These are phyloP conservation scores for Yponomeuta evonymella DNA, from an alignment of 2,888 invertebrate genomes.

Conservation along the genomic window DNA sequence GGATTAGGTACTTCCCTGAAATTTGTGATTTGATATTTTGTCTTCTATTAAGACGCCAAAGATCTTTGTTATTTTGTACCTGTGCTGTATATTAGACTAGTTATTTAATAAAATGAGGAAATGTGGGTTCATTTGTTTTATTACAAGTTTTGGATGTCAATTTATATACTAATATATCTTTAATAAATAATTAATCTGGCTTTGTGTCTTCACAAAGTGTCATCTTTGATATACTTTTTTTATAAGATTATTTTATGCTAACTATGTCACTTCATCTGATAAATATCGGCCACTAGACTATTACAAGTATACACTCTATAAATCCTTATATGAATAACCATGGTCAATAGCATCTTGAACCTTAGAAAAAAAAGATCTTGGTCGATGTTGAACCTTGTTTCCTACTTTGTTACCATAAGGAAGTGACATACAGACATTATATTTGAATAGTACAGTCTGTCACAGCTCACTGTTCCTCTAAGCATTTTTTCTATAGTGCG, in stretches of 20 bases:
- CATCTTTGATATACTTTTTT: background rate
- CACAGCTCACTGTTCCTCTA: background rate
- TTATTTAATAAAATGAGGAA: conserved; percentile 9
- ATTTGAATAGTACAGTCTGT: background rate
- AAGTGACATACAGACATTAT: background rate
- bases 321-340: background rate
- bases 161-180: background rate
- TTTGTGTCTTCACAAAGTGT: background rate
- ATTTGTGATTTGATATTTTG: background rate
- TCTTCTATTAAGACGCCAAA: conserved; percentile 21
- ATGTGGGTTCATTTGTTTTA: background rate
- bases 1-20: background rate
- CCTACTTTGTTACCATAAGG: background rate
- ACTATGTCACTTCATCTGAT: no score
- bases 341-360: conserved; percentile 14
- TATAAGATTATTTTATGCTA: background rate
- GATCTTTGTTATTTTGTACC: conserved; percentile 19
- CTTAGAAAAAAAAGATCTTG: conserved; percentile 12
- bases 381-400: conserved; percentile 17
- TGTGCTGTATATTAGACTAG: conserved; percentile 15
- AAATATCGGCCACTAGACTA: background rate
- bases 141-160: background rate
- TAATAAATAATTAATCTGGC: no score
- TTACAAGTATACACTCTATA: background rate
- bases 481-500: no score